Evolutionary conservation across 2,797 vertebrate genomes (phyloP).

Genomic region (Serranus cabrilla): DNA sequence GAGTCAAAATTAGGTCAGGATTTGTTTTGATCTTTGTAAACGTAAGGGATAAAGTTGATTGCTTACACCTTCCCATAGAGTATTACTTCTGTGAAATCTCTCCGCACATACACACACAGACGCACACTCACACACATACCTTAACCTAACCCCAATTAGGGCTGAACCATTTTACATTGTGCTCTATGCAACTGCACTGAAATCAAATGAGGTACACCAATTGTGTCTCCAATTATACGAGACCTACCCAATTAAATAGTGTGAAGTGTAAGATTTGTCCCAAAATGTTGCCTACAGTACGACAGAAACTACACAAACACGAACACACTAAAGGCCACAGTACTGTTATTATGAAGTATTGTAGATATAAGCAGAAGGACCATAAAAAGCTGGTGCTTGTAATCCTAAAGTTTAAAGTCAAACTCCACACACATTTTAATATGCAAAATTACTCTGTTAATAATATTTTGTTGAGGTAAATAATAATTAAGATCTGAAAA

Average conservation of each 20-base stretch:
- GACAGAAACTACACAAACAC: not conserved
- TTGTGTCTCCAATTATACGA: constrained; percentile 41
- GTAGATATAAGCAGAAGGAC: not conserved
- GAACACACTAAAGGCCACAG: not conserved
- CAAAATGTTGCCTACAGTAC: constrained; percentile 2
- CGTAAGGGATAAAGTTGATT: constrained; percentile 47
- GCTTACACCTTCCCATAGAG: constrained; percentile 16
- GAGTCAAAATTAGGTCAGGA: constrained; percentile 59
- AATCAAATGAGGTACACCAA: constrained; percentile 30
- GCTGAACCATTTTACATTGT: constrained; percentile 24
- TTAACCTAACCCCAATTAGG: constrained; percentile 52
- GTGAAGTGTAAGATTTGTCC: constrained; percentile 15
- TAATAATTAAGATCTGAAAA: too few relatives aligned
- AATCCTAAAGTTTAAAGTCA: not conserved
- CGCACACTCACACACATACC: constrained; percentile 1
- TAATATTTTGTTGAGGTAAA: too few relatives aligned
- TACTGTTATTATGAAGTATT: not conserved
- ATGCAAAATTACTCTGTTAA: too few relatives aligned
- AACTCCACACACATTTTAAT: too few relatives aligned
- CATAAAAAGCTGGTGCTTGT: not conserved
- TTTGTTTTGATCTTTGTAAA: constrained; percentile 68
- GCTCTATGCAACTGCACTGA: constrained; percentile 8
- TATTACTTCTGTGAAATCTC: constrained; percentile 25
- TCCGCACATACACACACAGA: not conserved
- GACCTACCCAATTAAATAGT: constrained; percentile 38